Evolutionary conservation across 2,888 invertebrate species (phyloP), one percentile per base, ranked within the genome.

Genomic region (Buathra laborator): DNA sequence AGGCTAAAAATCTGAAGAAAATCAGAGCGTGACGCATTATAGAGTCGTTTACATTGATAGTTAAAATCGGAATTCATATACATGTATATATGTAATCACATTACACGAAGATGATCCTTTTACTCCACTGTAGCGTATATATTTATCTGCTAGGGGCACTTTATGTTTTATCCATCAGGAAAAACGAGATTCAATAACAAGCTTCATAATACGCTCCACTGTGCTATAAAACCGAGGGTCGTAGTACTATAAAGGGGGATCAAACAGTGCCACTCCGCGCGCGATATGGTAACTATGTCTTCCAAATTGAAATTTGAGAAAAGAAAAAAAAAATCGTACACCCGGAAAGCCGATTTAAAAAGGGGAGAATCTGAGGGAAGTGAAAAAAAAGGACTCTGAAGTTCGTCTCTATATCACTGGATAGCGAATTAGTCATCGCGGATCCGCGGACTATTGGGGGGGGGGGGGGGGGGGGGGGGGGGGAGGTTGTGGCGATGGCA

Each of bases 401-500:
- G 32, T 48, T 68, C 10, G 44, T 10, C 19, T 46, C 12, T 19
- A 4, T 32, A 75, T 74, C 53, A 53, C 71, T 75, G 53, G 75
- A 62, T 64, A 14, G 48, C 85, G 89, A 90, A 90, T 90, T 90
- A 90, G 90, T 90, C 90, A 90, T 89, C 90, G 89, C 85, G 88
- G 86, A 81, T 74, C 67, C 84, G 81, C 77, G 77, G 66, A 46
- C 51, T 46, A n/a, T 16, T 64, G 24, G 2, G 10, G 64, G 68
- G 32, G 6, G 16, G 53, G 43, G 12, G 12, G 53, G 16, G 53
- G 43, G 12, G 12, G 53, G 16, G 12, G 10, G 53, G 2, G 19
- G 56, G 24, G 75, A 46, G 37, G 78, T 16, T 37, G 64, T 68
- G 71, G 77, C 83, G 78, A 83, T 83, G 78, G 67, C 75, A 75